Evolutionary conservation across 2,888 invertebrate genomes (phyloP).

Genomic region (Leptinotarsa juncta): DNA sequence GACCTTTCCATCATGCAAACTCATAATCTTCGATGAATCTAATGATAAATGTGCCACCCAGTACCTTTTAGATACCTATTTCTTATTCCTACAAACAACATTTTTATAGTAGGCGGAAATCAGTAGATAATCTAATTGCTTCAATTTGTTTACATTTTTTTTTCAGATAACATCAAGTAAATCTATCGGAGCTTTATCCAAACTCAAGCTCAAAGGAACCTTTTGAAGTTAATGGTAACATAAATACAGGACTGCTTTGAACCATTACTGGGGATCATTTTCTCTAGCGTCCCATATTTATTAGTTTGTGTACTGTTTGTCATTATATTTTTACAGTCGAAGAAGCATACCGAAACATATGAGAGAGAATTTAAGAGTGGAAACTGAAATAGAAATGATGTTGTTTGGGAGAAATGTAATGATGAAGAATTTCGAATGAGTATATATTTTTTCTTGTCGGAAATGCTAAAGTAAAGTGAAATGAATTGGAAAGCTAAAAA

Average conservation of each 20-base stretch:
- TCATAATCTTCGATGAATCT: too few species aligned
- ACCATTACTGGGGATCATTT: conserved; percentile 12
- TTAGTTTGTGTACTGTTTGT: conserved; percentile 7
- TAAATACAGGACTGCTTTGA: conserved; percentile 11
- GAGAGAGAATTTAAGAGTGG: not conserved
- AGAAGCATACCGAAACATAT: not conserved
- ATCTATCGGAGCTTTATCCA: not conserved
- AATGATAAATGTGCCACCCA: not conserved
- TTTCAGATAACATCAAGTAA: conserved; percentile 10
- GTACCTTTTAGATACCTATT: not conserved
- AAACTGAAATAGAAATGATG: not conserved
- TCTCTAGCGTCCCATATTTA: conserved; percentile 10
- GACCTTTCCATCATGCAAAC: too few species aligned
- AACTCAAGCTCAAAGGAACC: conserved; percentile 5
- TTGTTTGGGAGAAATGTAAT: not conserved
- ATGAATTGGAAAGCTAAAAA: too few species aligned
- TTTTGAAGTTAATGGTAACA: conserved; percentile 18
- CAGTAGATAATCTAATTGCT: conserved; percentile 7
- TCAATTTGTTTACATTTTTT: conserved; percentile 13
- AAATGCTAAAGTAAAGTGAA: not conserved
- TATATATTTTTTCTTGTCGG: not conserved
- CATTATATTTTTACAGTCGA: conserved; percentile 15
- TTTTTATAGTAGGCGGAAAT: not conserved
- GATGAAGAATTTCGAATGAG: not conserved
- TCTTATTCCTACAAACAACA: not conserved